Conservation (phyloP, 2,113 vertebrate genomes). For the Eidolon helvum region DNA sequence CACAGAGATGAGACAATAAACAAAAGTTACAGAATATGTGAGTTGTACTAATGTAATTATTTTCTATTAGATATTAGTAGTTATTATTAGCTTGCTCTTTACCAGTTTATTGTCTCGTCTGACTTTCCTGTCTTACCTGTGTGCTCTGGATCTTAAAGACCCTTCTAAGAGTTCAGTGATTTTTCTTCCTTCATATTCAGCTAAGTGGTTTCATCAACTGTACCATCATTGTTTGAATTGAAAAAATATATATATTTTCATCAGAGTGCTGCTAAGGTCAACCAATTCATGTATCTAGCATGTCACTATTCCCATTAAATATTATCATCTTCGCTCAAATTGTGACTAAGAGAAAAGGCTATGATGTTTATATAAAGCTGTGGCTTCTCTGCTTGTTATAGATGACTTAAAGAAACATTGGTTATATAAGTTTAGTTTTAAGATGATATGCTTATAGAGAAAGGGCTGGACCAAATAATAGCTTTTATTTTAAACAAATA, state of each 20-base stretch:
- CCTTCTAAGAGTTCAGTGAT: background rate
- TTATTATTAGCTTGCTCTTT: background rate
- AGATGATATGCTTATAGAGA: background rate
- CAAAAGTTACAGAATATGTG: background rate
- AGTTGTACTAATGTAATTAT: background rate
- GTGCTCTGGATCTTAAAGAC: background rate
- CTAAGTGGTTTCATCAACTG: background rate
- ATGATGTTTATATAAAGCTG: background rate
- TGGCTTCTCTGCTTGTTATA: background rate
- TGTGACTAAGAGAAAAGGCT: background rate
- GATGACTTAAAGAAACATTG: background rate
- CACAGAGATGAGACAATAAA: background rate
- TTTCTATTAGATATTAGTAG: background rate
- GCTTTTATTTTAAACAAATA: background rate
- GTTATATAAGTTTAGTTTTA: background rate
- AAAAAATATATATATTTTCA: background rate
- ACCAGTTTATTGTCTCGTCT: background rate
- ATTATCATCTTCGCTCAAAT: background rate
- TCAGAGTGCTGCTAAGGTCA: background rate
- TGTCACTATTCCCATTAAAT: background rate
- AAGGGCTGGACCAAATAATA: background rate
- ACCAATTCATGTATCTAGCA: background rate
- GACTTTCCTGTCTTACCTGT: background rate
- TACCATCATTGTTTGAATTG: background rate
- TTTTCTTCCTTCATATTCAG: conserved; percentile 18